These are phyloP conservation scores for Thera britannica DNA, from an alignment of 2,888 invertebrate genomes.

Conservation along the genomic window DNA sequence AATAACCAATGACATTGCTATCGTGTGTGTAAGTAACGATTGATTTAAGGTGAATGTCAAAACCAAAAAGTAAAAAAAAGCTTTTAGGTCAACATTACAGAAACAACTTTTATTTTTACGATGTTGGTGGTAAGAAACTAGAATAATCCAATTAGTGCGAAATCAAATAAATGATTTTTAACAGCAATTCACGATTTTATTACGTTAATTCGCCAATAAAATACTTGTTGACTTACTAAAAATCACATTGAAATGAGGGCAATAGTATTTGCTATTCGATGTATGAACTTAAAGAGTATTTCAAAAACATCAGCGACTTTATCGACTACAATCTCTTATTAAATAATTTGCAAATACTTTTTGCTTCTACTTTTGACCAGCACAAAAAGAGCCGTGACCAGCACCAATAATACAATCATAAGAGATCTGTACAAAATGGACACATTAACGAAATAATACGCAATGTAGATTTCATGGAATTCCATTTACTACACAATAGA, in stretches of 20 bases:
- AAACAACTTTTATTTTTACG: constrained; percentile 43
- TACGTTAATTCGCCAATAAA: constrained; percentile 41
- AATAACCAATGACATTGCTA: neutral
- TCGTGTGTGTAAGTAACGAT: too few species aligned
- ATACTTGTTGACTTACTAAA: constrained; percentile 44
- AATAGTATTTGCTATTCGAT: constrained; percentile 43
- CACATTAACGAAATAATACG: constrained; percentile 57
- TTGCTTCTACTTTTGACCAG: constrained; percentile 32
- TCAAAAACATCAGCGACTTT: constrained; percentile 31
- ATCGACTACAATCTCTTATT: constrained; percentile 34
- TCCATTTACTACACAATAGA: constrained; percentile 81
- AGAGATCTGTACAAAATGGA: constrained; percentile 54
- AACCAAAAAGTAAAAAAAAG: constrained; percentile 4
- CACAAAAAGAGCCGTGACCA: constrained; percentile 34
- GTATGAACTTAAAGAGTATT: constrained; percentile 35
- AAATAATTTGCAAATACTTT: constrained; percentile 36
- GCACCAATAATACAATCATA: constrained; percentile 38
- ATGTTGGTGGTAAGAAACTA: constrained; percentile 35
- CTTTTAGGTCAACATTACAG: constrained; percentile 20
- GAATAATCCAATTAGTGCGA: constrained; percentile 40
- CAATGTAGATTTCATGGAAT: constrained; percentile 70
- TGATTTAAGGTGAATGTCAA: neutral
- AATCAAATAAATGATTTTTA: constrained; percentile 41
- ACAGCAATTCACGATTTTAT: constrained; percentile 41
- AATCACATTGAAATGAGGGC: constrained; percentile 45